These are phyloP conservation scores for Polietes domitor DNA, from an alignment of 2,888 invertebrate genomes.

Conservation along the genomic window DNA sequence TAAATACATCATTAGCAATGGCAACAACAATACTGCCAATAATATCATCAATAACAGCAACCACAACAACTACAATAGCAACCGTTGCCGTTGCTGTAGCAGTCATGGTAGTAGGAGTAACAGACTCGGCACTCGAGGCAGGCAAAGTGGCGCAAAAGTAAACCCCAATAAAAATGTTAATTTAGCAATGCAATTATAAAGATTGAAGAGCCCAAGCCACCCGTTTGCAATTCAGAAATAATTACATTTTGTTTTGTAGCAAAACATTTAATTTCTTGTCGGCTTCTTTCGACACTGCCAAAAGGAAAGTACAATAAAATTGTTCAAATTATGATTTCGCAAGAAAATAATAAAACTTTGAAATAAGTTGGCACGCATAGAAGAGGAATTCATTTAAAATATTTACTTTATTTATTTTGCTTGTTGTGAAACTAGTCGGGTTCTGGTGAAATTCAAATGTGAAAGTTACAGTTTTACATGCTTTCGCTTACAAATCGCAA, in stretches of 20 bases:
- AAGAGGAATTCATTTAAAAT: background rate
- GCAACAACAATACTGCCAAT: background rate
- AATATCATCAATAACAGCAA: background rate
- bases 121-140: too few species aligned
- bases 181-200: slow-evolving; percentile 35
- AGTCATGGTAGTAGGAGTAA: background rate
- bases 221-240: slow-evolving; percentile 12
- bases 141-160: background rate
- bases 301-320: background rate
- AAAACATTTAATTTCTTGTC: background rate
- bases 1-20: slow-evolving; percentile 1
- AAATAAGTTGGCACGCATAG: background rate
- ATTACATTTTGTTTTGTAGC: slow-evolving; percentile 11
- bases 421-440: too few species aligned
- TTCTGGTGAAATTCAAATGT: too few species aligned
- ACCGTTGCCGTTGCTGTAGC: background rate
- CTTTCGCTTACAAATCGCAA: too few species aligned
- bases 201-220: slow-evolving; percentile 8
- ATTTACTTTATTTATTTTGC: background rate
- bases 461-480: too few species aligned
- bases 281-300: background rate
- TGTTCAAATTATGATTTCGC: background rate
- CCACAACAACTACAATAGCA: background rate
- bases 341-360: background rate
- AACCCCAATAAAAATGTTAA: slow-evolving; percentile 51